Conservation (phyloP, 2,113 vertebrate species). For the Proteles cristata region DNA sequence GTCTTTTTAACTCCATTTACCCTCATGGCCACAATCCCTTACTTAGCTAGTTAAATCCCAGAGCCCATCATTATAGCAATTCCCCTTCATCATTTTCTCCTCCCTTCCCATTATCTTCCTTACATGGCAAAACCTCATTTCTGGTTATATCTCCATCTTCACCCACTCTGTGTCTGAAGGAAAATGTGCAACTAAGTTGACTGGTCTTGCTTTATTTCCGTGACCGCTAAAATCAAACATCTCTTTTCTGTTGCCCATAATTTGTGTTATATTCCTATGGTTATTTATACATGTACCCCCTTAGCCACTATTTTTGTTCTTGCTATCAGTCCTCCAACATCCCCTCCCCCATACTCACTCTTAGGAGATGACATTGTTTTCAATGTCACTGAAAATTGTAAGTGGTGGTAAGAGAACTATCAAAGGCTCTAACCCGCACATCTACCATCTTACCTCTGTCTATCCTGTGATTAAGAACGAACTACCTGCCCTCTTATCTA, state of each 20-base stretch:
- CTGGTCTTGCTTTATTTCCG: background rate
- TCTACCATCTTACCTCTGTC: background rate
- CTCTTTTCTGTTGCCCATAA: background rate
- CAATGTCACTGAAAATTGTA: background rate
- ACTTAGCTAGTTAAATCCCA: background rate
- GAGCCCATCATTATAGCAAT: background rate
- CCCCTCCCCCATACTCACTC: background rate
- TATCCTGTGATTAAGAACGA: background rate
- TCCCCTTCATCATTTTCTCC: background rate
- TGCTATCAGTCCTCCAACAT: background rate
- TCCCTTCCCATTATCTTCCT: background rate
- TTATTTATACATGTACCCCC: background rate
- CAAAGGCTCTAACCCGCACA: background rate
- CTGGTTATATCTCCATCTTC: background rate
- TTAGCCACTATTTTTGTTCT: background rate
- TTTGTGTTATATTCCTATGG: background rate
- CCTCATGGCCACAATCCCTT: background rate
- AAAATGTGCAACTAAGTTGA: background rate
- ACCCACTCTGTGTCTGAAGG: background rate
- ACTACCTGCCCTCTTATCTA: background rate
- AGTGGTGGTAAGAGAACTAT: background rate
- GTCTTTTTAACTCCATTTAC: background rate
- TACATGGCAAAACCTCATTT: background rate
- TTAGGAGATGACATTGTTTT: background rate
- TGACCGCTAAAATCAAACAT: background rate